Evolutionary conservation across 1,140 invertebrate species (phyloP), one percentile per base, ranked within the genome.

Genomic region (Drosophila takahashii): DNA sequence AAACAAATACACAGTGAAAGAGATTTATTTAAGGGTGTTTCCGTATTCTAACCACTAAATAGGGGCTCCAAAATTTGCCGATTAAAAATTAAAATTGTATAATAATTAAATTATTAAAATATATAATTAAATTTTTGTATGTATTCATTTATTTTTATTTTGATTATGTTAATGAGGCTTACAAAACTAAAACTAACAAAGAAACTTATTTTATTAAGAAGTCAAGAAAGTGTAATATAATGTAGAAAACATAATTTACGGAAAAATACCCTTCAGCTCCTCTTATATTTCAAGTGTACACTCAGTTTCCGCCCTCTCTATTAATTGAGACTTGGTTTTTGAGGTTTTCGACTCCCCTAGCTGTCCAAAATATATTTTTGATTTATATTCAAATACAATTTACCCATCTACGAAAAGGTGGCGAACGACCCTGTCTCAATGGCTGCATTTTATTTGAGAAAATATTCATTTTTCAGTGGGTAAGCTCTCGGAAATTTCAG

Each of bases 361-460:
- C 15, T 52, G 11, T 11, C 32, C 50, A 52, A 9, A 15, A 41
- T 39, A 66, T 37, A 41, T 58, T 77, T 44, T 77, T 77, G 54
- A 78, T 79, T 79, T 72, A 65, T 60, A 79, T 72, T 78, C 59
- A 72, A 79, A 78, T 78, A 75, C 67, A 78, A 78, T 77, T 77
- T 67, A 37, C 13, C 16, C 41, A 6, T n/a, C 26, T 13, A 22
- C 8, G 8, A 13, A n/a, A 22, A 37, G 48, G 8, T 36, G 4
- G 15, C 27, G 4, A 29, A 37, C 39, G 36, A 11, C 15, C 10
- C 11, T 4, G 13, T 13, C n/a, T 27, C n/a, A 11, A 32, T 48
- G 44, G 27, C 56, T 16, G 29, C 18, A 32, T 44, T 57, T 57
- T 57, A 32, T 42, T 44, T 57, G 11, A 39, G 36, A 56, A 41